phyloP scores from a whole-genome alignment of 2,113 vertebrate genomes.

The Myxocyprinus asiaticus region DNA sequence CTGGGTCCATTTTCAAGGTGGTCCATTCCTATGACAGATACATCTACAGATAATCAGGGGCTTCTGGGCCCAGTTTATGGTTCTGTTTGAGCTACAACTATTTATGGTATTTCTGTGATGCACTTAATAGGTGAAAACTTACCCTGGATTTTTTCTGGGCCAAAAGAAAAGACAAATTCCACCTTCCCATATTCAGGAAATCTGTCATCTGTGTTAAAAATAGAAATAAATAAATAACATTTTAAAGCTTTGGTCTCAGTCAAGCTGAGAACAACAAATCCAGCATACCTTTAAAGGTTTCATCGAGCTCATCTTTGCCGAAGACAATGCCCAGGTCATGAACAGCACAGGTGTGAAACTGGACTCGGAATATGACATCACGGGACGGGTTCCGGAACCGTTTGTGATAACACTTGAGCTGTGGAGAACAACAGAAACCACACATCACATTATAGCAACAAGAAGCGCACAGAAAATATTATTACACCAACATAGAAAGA shows the following conservation, averaged over 20 bases:
- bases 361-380: constrained; percentile 93
- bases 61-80: background rate
- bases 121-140: constrained; percentile 31
- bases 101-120: too few relatives aligned
- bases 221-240: background rate
- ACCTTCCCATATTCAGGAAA: constrained; percentile 98
- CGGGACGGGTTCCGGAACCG: constrained; percentile 87
- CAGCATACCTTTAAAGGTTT: constrained; percentile 89
- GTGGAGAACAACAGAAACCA: background rate
- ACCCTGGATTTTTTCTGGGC: constrained; percentile 98
- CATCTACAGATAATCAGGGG: constrained; percentile 35
- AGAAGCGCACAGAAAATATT: background rate
- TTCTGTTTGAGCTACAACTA: too few relatives aligned
- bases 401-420: constrained; percentile 99
- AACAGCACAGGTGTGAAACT: constrained; percentile 96
- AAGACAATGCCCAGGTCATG: constrained; percentile 92
- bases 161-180: constrained; percentile 96
- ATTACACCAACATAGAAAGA: too few relatives aligned
- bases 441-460: constrained; percentile 16
- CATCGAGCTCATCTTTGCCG: constrained; percentile 93
- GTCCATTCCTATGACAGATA: constrained; percentile 83
- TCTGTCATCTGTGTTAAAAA: constrained; percentile 83
- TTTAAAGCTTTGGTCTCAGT: background rate
- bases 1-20: constrained; percentile 94
- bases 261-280: background rate